Evolutionary conservation across 2,797 vertebrate species (phyloP).

Genomic region (Microctenopoma lineatum): DNA sequence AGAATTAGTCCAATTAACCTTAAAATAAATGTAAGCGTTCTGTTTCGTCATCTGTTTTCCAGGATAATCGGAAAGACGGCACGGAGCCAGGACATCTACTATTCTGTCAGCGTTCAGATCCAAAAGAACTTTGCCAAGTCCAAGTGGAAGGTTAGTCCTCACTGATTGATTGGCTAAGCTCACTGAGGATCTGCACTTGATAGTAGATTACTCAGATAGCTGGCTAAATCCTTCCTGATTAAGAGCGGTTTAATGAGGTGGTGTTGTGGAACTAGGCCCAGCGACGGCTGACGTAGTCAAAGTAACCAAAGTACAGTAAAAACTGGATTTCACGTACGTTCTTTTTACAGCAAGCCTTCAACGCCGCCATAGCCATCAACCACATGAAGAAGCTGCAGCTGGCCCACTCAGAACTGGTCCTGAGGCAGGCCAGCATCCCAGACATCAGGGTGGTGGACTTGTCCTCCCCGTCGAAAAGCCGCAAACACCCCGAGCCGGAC

Average conservation of each 20-base stretch:
- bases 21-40: slow-evolving; percentile 36
- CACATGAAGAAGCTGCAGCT: slow-evolving; percentile 96
- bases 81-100: slow-evolving; percentile 93
- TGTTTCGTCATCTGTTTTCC: slow-evolving; percentile 37
- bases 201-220: slow-evolving; percentile 31
- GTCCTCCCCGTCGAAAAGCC: slow-evolving; percentile 49
- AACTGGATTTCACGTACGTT: not conserved
- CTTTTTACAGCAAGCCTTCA: slow-evolving; percentile 90
- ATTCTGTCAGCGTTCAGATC: slow-evolving; percentile 95
- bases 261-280: slow-evolving; percentile 43
- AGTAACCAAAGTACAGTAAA: not conserved
- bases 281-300: slow-evolving; percentile 15
- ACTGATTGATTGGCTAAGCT: slow-evolving; percentile 49
- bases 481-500: slow-evolving; percentile 41
- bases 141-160: slow-evolving; percentile 94
- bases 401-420: slow-evolving; percentile 74
- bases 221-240: slow-evolving; percentile 56
- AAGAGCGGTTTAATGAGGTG: slow-evolving; percentile 41
- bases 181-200: slow-evolving; percentile 37
- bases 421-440: slow-evolving; percentile 58
- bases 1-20: slow-evolving; percentile 9
- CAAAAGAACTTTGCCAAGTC: slow-evolving; percentile 98
- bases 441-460: slow-evolving; percentile 74
- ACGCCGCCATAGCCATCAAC: slow-evolving; percentile 90
- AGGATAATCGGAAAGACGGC: slow-evolving; percentile 97